phyloP scores from a whole-genome alignment of 2,113 vertebrate species.

The Mustela nigripes region DNA sequence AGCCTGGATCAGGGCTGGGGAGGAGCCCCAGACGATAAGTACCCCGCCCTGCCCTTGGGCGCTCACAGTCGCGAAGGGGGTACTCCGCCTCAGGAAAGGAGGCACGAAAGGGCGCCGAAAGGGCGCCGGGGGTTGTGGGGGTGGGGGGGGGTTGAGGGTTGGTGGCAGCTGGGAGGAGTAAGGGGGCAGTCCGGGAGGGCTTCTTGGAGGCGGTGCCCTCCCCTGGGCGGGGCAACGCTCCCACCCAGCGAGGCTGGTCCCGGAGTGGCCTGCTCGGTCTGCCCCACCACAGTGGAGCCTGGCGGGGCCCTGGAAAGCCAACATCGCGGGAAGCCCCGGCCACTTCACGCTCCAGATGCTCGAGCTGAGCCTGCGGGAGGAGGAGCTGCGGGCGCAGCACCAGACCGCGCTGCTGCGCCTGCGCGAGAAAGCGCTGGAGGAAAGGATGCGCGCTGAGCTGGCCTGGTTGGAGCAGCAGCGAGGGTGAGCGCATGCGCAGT shows the following conservation, averaged over 20 bases:
- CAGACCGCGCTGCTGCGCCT: slow-evolving; percentile 85
- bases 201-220: background rate
- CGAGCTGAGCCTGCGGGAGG: slow-evolving; percentile 82
- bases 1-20: background rate
- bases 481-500: slow-evolving; percentile 80
- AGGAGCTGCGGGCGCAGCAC: slow-evolving; percentile 83
- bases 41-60: background rate
- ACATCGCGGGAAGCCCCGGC: slow-evolving; percentile 16
- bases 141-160: too few relatives aligned
- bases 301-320: background rate
- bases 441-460: slow-evolving; percentile 81
- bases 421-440: slow-evolving; percentile 77
- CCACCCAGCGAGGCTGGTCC: background rate
- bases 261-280: background rate
- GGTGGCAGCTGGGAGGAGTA: background rate
- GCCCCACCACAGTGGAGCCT: slow-evolving; percentile 67
- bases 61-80: too few relatives aligned
- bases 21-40: background rate
- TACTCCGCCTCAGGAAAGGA: too few relatives aligned
- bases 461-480: slow-evolving; percentile 81
- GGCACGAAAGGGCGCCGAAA: fast-evolving
- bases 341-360: slow-evolving; percentile 68
- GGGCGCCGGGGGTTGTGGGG: too few relatives aligned
- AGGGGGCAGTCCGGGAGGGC: background rate
- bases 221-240: background rate